These are phyloP conservation scores for Aphaenogaster floridana DNA, from an alignment of 1,140 invertebrate genomes.

Conservation along the genomic window DNA sequence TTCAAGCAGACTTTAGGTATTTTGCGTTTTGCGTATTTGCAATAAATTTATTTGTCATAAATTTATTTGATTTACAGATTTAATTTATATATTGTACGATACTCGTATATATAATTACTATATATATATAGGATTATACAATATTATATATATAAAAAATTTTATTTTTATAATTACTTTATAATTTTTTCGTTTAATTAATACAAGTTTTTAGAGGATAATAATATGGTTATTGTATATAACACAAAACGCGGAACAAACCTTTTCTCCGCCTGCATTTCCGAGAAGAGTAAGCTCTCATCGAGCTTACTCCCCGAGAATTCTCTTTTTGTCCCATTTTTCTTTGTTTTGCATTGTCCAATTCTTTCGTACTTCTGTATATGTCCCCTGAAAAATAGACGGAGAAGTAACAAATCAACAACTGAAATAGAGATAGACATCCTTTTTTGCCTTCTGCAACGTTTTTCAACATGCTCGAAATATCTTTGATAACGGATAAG, in stretches of 20 bases:
- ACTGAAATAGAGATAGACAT: constrained; percentile 1
- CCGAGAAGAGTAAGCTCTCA: constrained; percentile 7
- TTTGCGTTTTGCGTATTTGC: neutral
- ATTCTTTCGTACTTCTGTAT: constrained; percentile 15
- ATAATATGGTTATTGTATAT: neutral
- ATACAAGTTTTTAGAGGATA: neutral
- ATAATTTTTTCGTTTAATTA: constrained; percentile 6
- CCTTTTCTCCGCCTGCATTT: constrained; percentile 9
- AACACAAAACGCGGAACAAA: neutral
- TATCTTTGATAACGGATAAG: constrained; percentile 5
- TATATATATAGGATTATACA: neutral
- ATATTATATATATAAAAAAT: neutral
- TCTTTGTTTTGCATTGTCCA: constrained; percentile 14
- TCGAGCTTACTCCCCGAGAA: neutral
- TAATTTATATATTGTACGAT: neutral
- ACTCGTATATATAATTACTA: neutral
- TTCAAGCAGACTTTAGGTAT: neutral
- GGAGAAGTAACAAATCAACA: constrained; percentile 29
- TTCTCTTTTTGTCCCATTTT: constrained; percentile 6
- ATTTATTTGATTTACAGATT: neutral
- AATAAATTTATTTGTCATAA: neutral
- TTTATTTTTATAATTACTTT: neutral
- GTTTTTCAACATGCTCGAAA: constrained; percentile 10
- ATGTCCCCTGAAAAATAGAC: constrained; percentile 23
- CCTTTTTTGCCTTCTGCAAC: neutral